Evolutionary conservation across 2,113 vertebrate species (phyloP).

Genomic region (Psammodynastes pulverulentus): DNA sequence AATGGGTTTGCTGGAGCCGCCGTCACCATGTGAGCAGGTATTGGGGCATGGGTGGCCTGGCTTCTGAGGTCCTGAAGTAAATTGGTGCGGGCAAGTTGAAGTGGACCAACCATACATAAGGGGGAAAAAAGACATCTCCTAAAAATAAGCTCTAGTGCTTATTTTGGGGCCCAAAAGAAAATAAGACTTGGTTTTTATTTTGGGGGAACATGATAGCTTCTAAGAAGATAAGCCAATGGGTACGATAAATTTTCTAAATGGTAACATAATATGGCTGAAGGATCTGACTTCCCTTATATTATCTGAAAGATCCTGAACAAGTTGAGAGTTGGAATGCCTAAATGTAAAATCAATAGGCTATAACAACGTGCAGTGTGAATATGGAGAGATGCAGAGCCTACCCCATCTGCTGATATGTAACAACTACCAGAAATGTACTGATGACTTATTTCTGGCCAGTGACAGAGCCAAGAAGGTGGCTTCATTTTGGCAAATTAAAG

Average conservation of each 20-base stretch:
- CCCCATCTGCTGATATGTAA: background rate
- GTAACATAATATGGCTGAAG: background rate
- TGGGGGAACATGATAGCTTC: background rate
- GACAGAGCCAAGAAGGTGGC: background rate
- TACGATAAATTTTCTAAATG: background rate
- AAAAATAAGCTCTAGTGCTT: no score
- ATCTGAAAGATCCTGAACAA: background rate
- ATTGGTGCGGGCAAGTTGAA: no score
- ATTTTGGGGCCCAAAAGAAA: no score
- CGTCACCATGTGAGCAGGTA: fast-evolving
- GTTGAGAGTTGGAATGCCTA: background rate
- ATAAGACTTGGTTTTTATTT: no score
- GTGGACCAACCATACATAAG: no score
- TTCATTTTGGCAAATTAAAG: background rate
- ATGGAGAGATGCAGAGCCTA: background rate
- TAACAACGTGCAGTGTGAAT: background rate
- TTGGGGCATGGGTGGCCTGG: no score
- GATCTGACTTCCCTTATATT: background rate
- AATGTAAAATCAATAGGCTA: background rate
- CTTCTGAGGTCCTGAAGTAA: no score
- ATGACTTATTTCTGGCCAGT: background rate
- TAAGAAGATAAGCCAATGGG: background rate
- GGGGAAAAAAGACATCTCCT: no score
- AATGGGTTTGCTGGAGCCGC: no score
- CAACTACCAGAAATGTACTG: background rate